These are phyloP conservation scores for Tinea trinotella DNA, from an alignment of 2,888 invertebrate species.

Conservation along the genomic window DNA sequence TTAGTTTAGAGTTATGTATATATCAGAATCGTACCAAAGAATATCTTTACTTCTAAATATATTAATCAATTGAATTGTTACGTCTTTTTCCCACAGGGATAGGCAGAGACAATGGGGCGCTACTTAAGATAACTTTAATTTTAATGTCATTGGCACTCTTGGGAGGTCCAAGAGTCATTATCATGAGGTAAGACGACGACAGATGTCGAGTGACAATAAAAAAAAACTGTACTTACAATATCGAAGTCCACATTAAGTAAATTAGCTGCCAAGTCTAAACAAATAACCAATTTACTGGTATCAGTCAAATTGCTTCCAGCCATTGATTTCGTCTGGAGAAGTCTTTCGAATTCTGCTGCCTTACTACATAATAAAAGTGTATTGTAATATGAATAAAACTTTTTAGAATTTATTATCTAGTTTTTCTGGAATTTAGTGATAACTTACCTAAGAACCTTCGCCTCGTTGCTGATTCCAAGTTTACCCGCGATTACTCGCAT, in stretches of 20 bases:
- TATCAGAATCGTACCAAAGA: too few relatives aligned
- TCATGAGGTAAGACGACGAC: too few relatives aligned
- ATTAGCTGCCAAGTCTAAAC: constrained; percentile 72
- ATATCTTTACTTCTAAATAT: too few relatives aligned
- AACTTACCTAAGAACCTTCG: constrained; percentile 49
- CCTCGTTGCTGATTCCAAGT: constrained; percentile 49
- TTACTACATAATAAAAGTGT: constrained; percentile 44
- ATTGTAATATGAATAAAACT: background rate
- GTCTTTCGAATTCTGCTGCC: constrained; percentile 65
- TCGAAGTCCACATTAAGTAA: constrained; percentile 67
- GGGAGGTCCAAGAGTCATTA: too few relatives aligned
- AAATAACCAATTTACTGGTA: constrained; percentile 73
- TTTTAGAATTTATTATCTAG: background rate
- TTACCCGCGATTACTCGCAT: constrained; percentile 48
- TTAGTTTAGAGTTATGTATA: too few relatives aligned
- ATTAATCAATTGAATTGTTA: too few relatives aligned
- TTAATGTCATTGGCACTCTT: too few relatives aligned
- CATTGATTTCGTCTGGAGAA: constrained; percentile 56
- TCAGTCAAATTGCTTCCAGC: constrained; percentile 65
- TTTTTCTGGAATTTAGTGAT: background rate
- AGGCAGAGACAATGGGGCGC: too few relatives aligned
- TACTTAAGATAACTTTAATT: too few relatives aligned
- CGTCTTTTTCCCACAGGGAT: too few relatives aligned
- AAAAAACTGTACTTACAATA: constrained; percentile 55
- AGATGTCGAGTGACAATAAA: too few relatives aligned